Conservation (phyloP, 2,888 invertebrate species). For the Latrodectus elegans region DNA sequence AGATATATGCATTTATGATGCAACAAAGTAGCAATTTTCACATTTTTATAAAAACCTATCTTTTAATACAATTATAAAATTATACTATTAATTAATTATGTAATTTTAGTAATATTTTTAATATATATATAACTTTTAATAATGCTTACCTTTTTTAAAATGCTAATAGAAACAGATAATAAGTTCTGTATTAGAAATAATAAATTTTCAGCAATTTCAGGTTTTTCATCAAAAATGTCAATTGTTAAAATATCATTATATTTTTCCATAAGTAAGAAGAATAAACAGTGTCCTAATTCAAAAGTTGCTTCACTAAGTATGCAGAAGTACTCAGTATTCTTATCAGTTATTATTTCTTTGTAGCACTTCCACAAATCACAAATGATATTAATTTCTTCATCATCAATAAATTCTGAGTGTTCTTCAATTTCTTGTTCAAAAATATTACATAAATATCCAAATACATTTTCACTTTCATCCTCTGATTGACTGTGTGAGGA, state of each 20-base stretch:
- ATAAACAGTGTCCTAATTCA: constrained; percentile 35
- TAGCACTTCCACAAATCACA: constrained; percentile 54
- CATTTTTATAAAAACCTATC: no score
- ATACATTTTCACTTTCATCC: background rate
- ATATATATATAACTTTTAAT: background rate
- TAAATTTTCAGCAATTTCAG: constrained; percentile 25
- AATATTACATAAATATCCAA: no score
- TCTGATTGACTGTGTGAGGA: background rate
- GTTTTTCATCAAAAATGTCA: constrained; percentile 26
- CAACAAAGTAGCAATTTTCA: no score
- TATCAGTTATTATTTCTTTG: constrained; percentile 31
- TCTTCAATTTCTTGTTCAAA: no score
- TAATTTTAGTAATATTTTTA: no score
- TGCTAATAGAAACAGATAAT: constrained; percentile 39
- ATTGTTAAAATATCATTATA: constrained; percentile 28
- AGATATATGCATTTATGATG: no score
- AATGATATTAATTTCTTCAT: constrained; percentile 25
- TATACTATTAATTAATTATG: no score
- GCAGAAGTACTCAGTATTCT: constrained; percentile 26
- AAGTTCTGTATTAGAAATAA: constrained; percentile 39
- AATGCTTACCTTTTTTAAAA: constrained; percentile 43
- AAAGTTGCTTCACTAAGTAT: constrained; percentile 30
- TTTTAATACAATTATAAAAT: no score
- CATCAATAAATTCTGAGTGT: background rate
- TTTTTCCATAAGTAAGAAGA: constrained; percentile 52